Evolutionary conservation across 1,140 invertebrate genomes (phyloP), one percentile per base, ranked within the genome.

Genomic region (Marisa cornuarietis): DNA sequence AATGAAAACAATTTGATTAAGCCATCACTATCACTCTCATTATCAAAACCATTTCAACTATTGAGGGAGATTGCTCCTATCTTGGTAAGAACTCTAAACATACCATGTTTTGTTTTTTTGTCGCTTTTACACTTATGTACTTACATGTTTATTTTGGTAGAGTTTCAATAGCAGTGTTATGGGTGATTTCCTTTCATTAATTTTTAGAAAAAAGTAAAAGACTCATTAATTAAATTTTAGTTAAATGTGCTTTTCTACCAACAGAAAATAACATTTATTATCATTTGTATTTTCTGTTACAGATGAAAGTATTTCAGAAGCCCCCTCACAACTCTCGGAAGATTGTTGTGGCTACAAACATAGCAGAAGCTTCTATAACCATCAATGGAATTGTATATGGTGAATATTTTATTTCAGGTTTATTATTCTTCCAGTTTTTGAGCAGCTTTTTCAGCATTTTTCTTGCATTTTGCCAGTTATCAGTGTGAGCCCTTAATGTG

Each of bases 351-450:
- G 96, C 98, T 0, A 99, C 98, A 8, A 99, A 99, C 90, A 97
- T 99, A 78, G 98, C 98, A 0, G 98, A 99, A 92, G 97, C 98
- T 0, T 99, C 97, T 10, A 94, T 99, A 42, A 97, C 96, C 13
- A 95, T 97, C 81, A 94, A 94, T 73, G 97, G 97, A 63, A 95
- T 99, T 84, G 94, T 95, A 81, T 98, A 97, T 78, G 88, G 89
- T 90, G 82, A 83, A 87, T 84, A 22, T 18, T 58, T 58, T 42
- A 6, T 42, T 42, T 42, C 31, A 42, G 31, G 31, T 42, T 42
- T 42, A 42, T 42, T 42, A 42, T 42, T 42, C 6, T 42, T 42
- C 31, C 31, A 42, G 6, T 42, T 42, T 42, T 42, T 42, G 31
- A 42, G 31, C 31, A 42, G 31, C 31, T 42, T 42, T 42, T 42